phyloP scores from a whole-genome alignment of 2,113 vertebrate species.

The Odobenus rosmarus region DNA sequence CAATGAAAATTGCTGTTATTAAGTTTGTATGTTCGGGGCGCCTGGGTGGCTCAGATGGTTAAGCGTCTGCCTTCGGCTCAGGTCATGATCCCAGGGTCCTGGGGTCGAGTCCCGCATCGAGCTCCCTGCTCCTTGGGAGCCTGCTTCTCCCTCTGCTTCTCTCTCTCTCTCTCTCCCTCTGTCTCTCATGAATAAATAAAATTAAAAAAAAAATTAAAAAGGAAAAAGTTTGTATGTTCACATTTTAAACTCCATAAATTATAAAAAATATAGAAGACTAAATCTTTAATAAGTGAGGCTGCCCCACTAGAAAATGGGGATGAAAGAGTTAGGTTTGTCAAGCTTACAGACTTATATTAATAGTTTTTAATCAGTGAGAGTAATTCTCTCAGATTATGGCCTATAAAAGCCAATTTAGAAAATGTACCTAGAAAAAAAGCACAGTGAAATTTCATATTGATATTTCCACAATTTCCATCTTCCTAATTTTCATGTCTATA shows the following conservation, averaged over 20 bases:
- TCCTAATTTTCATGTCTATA: background rate
- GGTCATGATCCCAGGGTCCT: no score
- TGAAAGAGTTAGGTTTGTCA: background rate
- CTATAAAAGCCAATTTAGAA: background rate
- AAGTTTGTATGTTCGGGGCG: background rate
- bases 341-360: background rate
- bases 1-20: constrained; percentile 9
- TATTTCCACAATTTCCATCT: background rate
- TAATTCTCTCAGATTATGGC: background rate
- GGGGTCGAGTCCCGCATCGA: no score
- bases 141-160: no score
- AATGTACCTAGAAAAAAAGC: background rate
- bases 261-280: background rate
- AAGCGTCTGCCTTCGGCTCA: no score
- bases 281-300: background rate
- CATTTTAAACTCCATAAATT: background rate
- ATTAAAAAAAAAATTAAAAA: no score
- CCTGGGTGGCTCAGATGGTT: no score
- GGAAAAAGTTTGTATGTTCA: background rate
- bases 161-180: no score
- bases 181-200: no score
- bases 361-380: background rate
- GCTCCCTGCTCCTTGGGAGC: no score
- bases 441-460: background rate
- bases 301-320: background rate